Base-by-base conservation (phyloP, 1,140 invertebrate genomes). In the Agraylea sexmaculata region DNA sequence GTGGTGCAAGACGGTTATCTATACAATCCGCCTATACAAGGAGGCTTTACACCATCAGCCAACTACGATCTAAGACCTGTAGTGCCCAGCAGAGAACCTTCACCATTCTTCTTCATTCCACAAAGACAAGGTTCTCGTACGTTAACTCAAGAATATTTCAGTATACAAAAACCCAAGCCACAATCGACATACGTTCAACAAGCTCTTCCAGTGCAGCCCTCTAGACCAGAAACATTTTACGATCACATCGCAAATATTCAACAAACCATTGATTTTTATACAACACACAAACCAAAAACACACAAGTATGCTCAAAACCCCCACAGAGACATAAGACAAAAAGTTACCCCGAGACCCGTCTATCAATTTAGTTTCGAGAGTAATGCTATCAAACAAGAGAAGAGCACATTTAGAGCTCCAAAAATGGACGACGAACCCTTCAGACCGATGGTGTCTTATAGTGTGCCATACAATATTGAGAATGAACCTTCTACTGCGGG, bases 391-490 rank as follows among this genome's bases (percentile, higher is more conserved):
- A 57, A 57, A 30, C 60, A 56, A 12, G 59, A 64, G 36, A 60
- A 65, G 42, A 45, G 61, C 36, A 56, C 55, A 17, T 63, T 68
- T 51, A 58, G 69, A 35, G 58, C 70, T 16, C 68, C 71, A 11
- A 62, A 64, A 48, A 50, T 74, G 43, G 69, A 69, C 30, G 56
- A 66, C 40, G 69, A 75, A 51, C 68, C 71, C 16, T 77, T 78
- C 52, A 64, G 70, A 39, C 74, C 74, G 4, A 70, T 71, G 58
- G 71, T 73, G 7, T 70, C 74, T 48, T 77, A 78, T 51, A 77
- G 72, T 50, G 71, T 73, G 28, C 69, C 70, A 4, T 69, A 70
- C 42, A 66, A 73, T 44, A 50, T 67, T 15, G 59, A 64, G 43
- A 66, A 69, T 39, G 66, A n/a, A n/a, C n/a, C n/a, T n/a, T n/a